A percentile compares a stretch with the other conserved stretches of the same genome.
These are phyloP conservation scores for Erpornis zantholeuca DNA, from an alignment of 2,113 vertebrate genomes.

Conservation along the genomic window DNA sequence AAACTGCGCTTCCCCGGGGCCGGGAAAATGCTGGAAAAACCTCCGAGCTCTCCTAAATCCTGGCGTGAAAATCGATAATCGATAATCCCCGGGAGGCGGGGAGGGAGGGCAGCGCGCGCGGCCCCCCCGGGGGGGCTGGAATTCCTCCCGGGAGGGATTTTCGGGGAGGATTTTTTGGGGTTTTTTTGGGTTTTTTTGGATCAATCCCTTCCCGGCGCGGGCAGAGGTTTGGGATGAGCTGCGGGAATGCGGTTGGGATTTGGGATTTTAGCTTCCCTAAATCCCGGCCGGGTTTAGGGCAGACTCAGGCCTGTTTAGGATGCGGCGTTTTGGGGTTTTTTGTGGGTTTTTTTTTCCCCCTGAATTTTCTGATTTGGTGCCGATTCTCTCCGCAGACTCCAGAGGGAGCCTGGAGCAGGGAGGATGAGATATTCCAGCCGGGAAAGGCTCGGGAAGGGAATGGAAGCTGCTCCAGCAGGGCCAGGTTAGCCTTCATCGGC, in stretches of 20 bases:
- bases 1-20: not conserved
- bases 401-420: not conserved
- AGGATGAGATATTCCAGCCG: rapidly evolving
- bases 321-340: not conserved
- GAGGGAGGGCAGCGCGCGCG: not conserved
- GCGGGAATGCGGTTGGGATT: not conserved
- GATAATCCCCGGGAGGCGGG: not conserved
- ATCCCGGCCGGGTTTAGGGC: rapidly evolving
- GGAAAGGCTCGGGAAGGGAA: not conserved
- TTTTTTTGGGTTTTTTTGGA: not conserved
- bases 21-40: not conserved
- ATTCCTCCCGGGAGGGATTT: not conserved
- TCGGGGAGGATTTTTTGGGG: not conserved
- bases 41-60: not conserved
- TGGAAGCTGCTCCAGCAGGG: not conserved
- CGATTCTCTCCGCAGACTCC: not conserved
- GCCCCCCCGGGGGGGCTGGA: not conserved
- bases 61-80: not conserved
- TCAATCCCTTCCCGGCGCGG: not conserved
- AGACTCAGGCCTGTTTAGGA: rapidly evolving
- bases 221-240: not conserved
- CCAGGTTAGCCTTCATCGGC: not conserved
- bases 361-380: rapidly evolving
- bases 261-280: too few species aligned
- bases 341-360: not conserved